Conservation (phyloP, 2,113 vertebrate species). For the Oryzias javanicus region DNA sequence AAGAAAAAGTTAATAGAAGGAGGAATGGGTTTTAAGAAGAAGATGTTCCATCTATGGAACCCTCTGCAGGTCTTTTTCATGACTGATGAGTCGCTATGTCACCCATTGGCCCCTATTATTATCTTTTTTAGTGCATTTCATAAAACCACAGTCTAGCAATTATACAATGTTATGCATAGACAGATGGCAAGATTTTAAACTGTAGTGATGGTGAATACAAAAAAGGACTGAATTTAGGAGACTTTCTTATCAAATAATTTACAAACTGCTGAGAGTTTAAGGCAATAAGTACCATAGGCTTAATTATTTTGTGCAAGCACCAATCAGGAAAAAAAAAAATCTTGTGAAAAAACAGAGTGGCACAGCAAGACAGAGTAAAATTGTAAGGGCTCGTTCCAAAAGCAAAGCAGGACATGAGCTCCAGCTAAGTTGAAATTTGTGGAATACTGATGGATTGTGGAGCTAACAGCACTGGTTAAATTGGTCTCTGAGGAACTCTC, state of each 20-base stretch:
- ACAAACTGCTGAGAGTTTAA: slow-evolving; percentile 18
- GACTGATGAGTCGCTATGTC: no score
- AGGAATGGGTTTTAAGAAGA: no score
- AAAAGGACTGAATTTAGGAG: neutral
- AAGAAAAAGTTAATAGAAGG: neutral
- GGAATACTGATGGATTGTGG: slow-evolving; percentile 40
- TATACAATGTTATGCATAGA: no score
- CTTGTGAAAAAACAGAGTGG: slow-evolving; percentile 20
- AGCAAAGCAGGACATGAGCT: slow-evolving; percentile 39
- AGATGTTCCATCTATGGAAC: no score
- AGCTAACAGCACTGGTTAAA: slow-evolving; percentile 48
- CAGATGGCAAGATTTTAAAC: slow-evolving; percentile 11
- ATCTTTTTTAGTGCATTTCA: no score
- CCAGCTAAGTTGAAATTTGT: slow-evolving; percentile 41
- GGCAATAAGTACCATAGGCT: slow-evolving; percentile 27
- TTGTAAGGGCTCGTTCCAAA: slow-evolving; percentile 23
- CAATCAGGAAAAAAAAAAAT: slow-evolving; percentile 17
- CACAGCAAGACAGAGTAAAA: slow-evolving; percentile 23
- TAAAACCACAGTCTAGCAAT: no score
- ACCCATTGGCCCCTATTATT: no score
- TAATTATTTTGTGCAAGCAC: slow-evolving; percentile 30
- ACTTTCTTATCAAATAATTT: slow-evolving; percentile 25
- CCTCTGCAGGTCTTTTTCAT: no score
- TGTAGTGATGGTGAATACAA: slow-evolving; percentile 6
- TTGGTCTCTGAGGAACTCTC: slow-evolving; percentile 51